A percentile compares a stretch with the other conserved stretches of the same genome.
Evolutionary conservation across 2,888 invertebrate species (phyloP).

Genomic region (Chelonus formosanus): DNA sequence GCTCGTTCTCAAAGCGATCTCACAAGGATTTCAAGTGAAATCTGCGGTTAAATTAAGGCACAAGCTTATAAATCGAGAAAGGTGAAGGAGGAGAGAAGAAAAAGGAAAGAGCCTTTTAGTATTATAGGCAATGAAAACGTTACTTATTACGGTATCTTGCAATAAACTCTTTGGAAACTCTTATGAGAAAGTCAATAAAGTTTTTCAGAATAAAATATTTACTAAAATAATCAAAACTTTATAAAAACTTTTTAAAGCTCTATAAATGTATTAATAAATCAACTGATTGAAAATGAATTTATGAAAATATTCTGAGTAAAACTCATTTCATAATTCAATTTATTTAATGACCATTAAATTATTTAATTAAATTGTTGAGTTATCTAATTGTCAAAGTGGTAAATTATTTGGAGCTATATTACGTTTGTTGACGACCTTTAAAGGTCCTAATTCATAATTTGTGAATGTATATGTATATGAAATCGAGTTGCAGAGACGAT

Average conservation of each 20-base stretch:
- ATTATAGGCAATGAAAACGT: constrained; percentile 27
- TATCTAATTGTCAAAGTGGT: too few relatives aligned
- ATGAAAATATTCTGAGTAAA: too few relatives aligned
- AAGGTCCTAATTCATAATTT: neutral
- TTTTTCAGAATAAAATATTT: neutral
- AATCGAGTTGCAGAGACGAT: constrained; percentile 10
- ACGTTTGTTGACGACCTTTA: too few relatives aligned
- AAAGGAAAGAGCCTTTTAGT: constrained; percentile 5
- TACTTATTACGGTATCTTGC: constrained; percentile 33
- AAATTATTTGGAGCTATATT: neutral
- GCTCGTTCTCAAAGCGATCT: neutral
- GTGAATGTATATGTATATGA: neutral
- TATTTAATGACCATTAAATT: too few relatives aligned
- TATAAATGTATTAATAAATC: too few relatives aligned
- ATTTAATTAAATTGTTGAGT: too few relatives aligned
- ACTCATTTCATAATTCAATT: too few relatives aligned
- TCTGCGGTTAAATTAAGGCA: constrained; percentile 18
- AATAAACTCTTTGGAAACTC: constrained; percentile 15
- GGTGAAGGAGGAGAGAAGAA: constrained; percentile 3
- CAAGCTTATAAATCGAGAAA: constrained; percentile 7
- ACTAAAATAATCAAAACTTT: neutral
- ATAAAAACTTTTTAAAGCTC: too few relatives aligned
- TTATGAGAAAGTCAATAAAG: neutral
- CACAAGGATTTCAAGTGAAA: constrained; percentile 23
- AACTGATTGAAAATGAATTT: too few relatives aligned